phyloP scores from a whole-genome alignment of 2,888 invertebrate species.

The Hirtodrosophila confusa region DNA sequence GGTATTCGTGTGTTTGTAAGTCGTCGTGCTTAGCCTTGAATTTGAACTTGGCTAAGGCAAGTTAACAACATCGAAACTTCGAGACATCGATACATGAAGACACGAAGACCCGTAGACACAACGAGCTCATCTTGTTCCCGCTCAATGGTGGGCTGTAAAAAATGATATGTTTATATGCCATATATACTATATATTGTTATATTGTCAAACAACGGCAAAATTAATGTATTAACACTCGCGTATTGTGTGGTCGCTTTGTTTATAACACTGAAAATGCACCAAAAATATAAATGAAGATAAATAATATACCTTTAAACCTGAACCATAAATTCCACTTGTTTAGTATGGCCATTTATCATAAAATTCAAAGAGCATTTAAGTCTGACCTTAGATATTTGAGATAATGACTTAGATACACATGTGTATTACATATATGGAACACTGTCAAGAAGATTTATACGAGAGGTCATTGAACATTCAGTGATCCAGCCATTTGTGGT shows the following conservation, averaged over 20 bases:
- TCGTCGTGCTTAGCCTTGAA: slow-evolving; percentile 71
- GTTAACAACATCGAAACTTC: slow-evolving; percentile 36
- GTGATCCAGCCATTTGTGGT: no score
- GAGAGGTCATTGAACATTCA: neutral
- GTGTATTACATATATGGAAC: slow-evolving; percentile 24
- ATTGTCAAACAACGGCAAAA: slow-evolving; percentile 2
- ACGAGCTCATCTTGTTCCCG: slow-evolving; percentile 26
- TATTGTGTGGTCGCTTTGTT: slow-evolving; percentile 37
- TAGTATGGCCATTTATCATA: slow-evolving; percentile 41
- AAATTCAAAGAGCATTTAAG: slow-evolving; percentile 20
- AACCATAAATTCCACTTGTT: slow-evolving; percentile 50
- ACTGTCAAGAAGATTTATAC: slow-evolving; percentile 12
- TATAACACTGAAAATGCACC: slow-evolving; percentile 39
- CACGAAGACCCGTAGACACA: slow-evolving; percentile 18
- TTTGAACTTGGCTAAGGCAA: slow-evolving; percentile 74
- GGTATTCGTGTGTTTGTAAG: slow-evolving; percentile 46
- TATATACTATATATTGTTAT: slow-evolving; percentile 23
- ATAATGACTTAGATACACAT: slow-evolving; percentile 5
- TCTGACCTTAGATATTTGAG: slow-evolving; percentile 27
- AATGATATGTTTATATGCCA: slow-evolving; percentile 30
- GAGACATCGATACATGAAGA: slow-evolving; percentile 30
- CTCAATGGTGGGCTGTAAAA: slow-evolving; percentile 56
- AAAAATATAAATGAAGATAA: slow-evolving; percentile 25
- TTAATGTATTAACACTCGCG: slow-evolving; percentile 19
- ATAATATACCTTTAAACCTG: slow-evolving; percentile 2